Evolutionary conservation across 53 echinoderm and acorn worm genomes (phyloP), one percentile per base, ranked within the genome.

Genomic region (Pentamera pediparva): DNA sequence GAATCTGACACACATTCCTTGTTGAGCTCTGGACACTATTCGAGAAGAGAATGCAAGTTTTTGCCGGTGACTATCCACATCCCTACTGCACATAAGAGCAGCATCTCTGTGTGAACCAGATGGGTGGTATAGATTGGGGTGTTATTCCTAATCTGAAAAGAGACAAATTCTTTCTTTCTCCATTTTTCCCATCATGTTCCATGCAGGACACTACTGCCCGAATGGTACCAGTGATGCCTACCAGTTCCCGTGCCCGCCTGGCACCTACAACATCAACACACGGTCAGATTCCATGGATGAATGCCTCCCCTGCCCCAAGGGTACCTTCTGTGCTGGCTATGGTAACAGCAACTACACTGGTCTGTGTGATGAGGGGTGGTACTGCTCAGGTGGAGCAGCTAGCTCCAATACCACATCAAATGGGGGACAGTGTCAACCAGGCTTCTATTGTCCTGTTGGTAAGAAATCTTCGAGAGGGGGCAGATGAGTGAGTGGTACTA

Each of bases 391-490:
- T 19, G 83, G 88, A 33, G 90, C 91, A 38, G 62, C 58, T 22
- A 96, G 85, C 35, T 80, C 75, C 5, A 96, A 91, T 21, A 83
- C 83, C 7, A 88, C 88, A 0, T 52, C 88, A 11, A 85, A 96
- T 40, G 94, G 98, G 12, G 98, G 98, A 35, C 69, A 85, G 31
- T 95, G 98, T 37, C 91, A 96, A 35, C 86, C 95, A 6, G 98
- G 98, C 0, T 96, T 78, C 83, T 96, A 91, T 59, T 96, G 98
- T 59, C 94, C 98, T 40, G 78, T 77, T 83, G 98, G 98, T 96
- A 34, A 65, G 80, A 45, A 45, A 41, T 9, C 15, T 41, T n/a
- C n/a, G n/a, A n/a, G 43, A 10, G 15, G 43, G 15, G 9, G 9
- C 43, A 15, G 9, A 41, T 41, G 43, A 41, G 9, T 41, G n/a